A percentile compares a stretch with the other conserved stretches of the same genome.
Conservation (phyloP, 1,140 invertebrate species). For the Lethocerus indicus region DNA sequence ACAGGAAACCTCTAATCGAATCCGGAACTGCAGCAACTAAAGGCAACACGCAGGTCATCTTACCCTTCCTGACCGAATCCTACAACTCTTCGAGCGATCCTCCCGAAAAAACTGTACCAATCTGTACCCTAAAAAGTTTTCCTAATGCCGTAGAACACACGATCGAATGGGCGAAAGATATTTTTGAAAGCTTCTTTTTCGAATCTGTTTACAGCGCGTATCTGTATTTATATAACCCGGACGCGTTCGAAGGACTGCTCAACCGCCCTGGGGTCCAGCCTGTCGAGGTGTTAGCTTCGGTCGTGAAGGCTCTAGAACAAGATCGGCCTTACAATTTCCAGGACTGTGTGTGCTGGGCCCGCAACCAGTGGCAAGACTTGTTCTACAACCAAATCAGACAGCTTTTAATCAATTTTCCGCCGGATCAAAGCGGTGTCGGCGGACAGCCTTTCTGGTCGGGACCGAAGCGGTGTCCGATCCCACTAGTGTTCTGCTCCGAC, state of each 20-base stretch:
- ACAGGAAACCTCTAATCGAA: slow-evolving; percentile 88
- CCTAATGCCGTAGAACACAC: slow-evolving; percentile 99
- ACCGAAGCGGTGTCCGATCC: slow-evolving; percentile 86
- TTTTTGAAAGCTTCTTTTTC: slow-evolving; percentile 88
- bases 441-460: slow-evolving; percentile 97
- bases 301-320: slow-evolving; percentile 72
- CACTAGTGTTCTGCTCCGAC: slow-evolving; percentile 51
- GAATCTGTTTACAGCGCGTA: slow-evolving; percentile 81
- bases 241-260: slow-evolving; percentile 71
- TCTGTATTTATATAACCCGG: slow-evolving; percentile 65
- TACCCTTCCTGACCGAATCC: slow-evolving; percentile 86
- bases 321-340: slow-evolving; percentile 65
- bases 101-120: slow-evolving; percentile 95
- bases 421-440: slow-evolving; percentile 75
- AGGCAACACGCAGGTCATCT: slow-evolving; percentile 93
- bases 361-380: slow-evolving; percentile 79
- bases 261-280: slow-evolving; percentile 81
- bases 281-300: slow-evolving; percentile 71
- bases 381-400: slow-evolving; percentile 93
- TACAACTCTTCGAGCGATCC: slow-evolving; percentile 98
- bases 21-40: slow-evolving; percentile 98
- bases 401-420: slow-evolving; percentile 91
- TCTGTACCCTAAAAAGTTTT: slow-evolving; percentile 98
- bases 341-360: slow-evolving; percentile 85
- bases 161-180: slow-evolving; percentile 92